A percentile compares a stretch with the other conserved stretches of the same genome.
Evolutionary conservation across 2,888 invertebrate genomes (phyloP).

Genomic region (Caenorhabditis zanzibari): DNA sequence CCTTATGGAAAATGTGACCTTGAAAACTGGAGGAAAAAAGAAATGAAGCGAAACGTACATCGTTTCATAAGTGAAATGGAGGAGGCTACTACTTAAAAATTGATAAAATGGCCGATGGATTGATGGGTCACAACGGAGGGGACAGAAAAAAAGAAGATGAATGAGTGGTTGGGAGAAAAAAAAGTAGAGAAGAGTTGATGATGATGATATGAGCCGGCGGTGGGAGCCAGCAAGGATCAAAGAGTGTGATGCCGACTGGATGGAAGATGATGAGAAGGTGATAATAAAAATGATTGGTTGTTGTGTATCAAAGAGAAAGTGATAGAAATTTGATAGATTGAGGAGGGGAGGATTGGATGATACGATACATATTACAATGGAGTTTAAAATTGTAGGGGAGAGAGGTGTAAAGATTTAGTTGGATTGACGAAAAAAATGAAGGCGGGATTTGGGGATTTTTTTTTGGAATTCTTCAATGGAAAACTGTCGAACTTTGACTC

Average conservation of each 20-base stretch:
- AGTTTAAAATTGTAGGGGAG: neutral
- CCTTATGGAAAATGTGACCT: neutral
- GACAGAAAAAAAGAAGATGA: conserved; percentile 43
- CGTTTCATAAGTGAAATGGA: conserved; percentile 12
- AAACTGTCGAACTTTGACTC: no score
- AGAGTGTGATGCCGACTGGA: conserved; percentile 5
- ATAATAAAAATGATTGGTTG: neutral
- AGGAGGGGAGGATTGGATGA: neutral
- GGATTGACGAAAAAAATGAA: neutral
- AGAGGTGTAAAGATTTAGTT: neutral
- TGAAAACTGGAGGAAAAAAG: neutral
- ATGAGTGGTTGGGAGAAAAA: conserved; percentile 45
- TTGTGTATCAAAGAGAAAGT: neutral
- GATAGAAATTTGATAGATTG: conserved; percentile 3
- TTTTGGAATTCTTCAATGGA: no score
- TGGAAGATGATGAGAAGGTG: neutral
- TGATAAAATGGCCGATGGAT: conserved; percentile 63
- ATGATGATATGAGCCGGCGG: neutral
- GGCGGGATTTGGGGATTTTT: no score
- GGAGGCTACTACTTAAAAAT: conserved; percentile 54
- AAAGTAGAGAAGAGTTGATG: neutral
- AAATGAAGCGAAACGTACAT: conserved; percentile 28
- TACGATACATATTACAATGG: neutral
- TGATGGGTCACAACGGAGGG: conserved; percentile 38
- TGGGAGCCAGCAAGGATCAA: conserved; percentile 14